Base-by-base conservation (phyloP, 2,888 invertebrate species). In the Margaritifera margaritifera region DNA sequence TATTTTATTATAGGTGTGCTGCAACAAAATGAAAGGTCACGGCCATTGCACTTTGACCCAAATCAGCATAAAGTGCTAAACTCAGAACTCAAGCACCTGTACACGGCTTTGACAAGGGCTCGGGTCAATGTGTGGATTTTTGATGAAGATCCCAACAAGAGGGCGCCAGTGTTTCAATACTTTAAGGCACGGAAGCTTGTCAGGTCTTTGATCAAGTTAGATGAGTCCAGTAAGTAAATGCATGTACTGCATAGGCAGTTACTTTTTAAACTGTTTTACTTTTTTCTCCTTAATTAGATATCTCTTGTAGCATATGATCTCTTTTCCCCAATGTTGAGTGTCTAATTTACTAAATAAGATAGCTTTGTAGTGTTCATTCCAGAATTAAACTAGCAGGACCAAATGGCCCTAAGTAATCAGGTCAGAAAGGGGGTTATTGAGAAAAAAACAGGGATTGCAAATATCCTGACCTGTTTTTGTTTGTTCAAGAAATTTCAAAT, bases 141-240 rank as follows among this genome's bases (percentile, higher is more conserved):
- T 67, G 80, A 80, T 59, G 73, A 71, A 54, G 75, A 76, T 57
- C 18, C 51, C 0, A 67, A 77, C 31, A 61, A 62, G 24, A 74
- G 86, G 54, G 81, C 80, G n/a, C 86, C 87, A 1, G 84, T 87
- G 84, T 86, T 86, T 80, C 85, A 87, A 31, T 86, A 84, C 64
- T 86, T 85, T 77, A 82, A 82, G 66, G 83, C 82, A 8, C 68
- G 78, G 5, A 77, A 81, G 56, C 77, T 86, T 4, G 83, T 84
- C 31, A 76, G 71, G 56, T 59, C 62, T n/a, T 55, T 73, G 57
- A 57, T 59, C 1, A 62, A 68, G 27, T 66, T 66, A 19, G 68
- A 76, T 67, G 73, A 76, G 66, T 62, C 61, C 53, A 75, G 75
- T 75, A 65, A 68, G 72, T 60, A 55, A n/a, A n/a, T 22, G n/a